Evolutionary conservation across 2,113 vertebrate genomes (phyloP).

Genomic region (Baryphthengus martii): DNA sequence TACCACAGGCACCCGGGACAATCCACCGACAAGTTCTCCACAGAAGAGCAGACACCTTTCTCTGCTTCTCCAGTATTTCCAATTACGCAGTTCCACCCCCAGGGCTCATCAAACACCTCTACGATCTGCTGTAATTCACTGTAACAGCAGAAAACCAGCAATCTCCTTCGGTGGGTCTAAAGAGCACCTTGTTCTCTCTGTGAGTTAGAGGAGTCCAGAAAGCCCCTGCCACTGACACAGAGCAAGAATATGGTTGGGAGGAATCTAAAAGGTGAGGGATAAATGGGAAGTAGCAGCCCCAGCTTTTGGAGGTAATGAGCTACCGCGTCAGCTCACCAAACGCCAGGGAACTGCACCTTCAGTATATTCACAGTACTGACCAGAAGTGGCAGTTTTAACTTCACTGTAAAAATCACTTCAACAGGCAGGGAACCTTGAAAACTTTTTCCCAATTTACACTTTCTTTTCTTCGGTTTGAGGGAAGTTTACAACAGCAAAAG

Average conservation of each 20-base stretch:
- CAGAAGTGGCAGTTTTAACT: neutral
- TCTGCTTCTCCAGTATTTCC: neutral
- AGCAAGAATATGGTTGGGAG: neutral
- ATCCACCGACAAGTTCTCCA: neutral
- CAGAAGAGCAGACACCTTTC: neutral
- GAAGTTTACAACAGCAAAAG: neutral
- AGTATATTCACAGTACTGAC: neutral
- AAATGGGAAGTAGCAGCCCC: neutral
- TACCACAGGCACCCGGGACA: rapidly evolving
- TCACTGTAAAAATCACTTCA: neutral
- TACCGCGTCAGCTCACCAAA: neutral
- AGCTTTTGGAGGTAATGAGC: neutral
- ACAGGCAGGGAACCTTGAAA: neutral
- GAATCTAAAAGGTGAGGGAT: neutral
- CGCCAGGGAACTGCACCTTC: rapidly evolving
- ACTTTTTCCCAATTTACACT: neutral
- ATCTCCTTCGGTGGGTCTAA: neutral
- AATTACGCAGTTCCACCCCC: neutral
- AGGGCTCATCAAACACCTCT: neutral
- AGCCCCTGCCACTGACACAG: neutral
- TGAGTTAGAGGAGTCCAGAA: neutral
- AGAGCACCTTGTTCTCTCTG: neutral
- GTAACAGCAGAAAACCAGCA: neutral
- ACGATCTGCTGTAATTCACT: neutral
- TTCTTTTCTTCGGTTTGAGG: neutral